Base-by-base conservation (phyloP, 2,113 vertebrate species). In the Cephalophus harveyi region DNA sequence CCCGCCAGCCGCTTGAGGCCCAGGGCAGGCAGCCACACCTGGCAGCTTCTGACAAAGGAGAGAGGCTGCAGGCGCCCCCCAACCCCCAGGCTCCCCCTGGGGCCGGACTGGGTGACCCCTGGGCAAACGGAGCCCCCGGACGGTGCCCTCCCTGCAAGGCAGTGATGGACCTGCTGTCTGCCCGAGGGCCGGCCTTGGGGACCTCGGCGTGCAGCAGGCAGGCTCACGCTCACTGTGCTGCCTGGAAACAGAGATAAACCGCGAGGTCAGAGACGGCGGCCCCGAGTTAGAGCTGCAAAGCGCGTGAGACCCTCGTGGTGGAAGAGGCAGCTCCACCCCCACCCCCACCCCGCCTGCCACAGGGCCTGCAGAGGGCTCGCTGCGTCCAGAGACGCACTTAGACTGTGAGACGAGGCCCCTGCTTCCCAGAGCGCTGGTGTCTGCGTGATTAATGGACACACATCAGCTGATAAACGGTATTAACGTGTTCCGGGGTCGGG, bases 381-480 rank as follows among this genome's bases (percentile, higher is more conserved):
- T 2, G 30, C 92, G 87, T 59, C 91, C 86, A 36, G 97, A 96
- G 96, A 95, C 0, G 74, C 94, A 88, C 96, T 98, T 89, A 94
- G 97, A 84, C 78, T 0, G 79, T 98, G 98, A 99, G 97, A 97
- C 95, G 98, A 94, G 96, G 97, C 54, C 74, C 97, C 97, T 97
- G 71, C 94, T 97, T 96, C 96, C 98, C 2, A 30, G 94, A 96
- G 94, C 93, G 96, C 85, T 94, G 97, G 98, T 91, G 97, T 78
- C 86, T 94, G 97, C 89, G 64, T 97, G 98, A 98, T 98, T 98
- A 98, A 98, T 95, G 97, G 97, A 62, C 96, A 95, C 96, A 74
- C 57, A 97, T 48, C 81, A 93, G 96, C 97, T 97, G 97, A 98
- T 97, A 98, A 98, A 98, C 78, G 98, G 97, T 96, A 98, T 96